Evolutionary conservation across 2,797 vertebrate genomes (phyloP).

Genomic region (Sebastiscus tertius): DNA sequence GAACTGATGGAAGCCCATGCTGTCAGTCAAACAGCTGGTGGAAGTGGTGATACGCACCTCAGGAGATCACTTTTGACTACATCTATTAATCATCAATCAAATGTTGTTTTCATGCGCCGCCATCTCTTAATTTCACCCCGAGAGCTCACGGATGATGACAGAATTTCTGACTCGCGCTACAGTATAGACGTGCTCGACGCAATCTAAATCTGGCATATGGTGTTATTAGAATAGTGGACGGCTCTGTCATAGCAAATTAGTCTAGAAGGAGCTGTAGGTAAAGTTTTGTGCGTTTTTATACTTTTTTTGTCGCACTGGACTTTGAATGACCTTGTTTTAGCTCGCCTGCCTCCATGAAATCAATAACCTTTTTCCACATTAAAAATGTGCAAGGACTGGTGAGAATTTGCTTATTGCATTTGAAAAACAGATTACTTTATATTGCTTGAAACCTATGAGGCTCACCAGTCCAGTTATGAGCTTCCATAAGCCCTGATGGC

Average conservation of each 20-base stretch:
- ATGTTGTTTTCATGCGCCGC: constrained; percentile 44
- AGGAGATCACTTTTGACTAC: constrained; percentile 60
- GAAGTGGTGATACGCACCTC: constrained; percentile 48
- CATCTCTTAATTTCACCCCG: constrained; percentile 50
- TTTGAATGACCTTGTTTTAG: constrained; percentile 22
- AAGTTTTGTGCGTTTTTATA: constrained; percentile 6
- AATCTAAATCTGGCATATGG: not conserved
- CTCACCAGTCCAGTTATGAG: constrained; percentile 38
- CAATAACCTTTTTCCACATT: constrained; percentile 31
- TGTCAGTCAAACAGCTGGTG: constrained; percentile 68
- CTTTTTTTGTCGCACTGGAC: not conserved
- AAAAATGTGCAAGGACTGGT: constrained; percentile 18
- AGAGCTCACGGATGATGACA: constrained; percentile 43
- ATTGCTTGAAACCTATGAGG: constrained; percentile 48
- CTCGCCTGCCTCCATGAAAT: constrained; percentile 20
- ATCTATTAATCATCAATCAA: constrained; percentile 8
- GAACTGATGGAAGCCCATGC: constrained; percentile 44
- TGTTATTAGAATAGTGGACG: not conserved
- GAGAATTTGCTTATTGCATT: constrained; percentile 62
- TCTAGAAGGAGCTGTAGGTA: not conserved
- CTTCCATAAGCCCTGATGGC: constrained; percentile 32
- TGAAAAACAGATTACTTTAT: constrained; percentile 36
- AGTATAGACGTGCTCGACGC: not conserved
- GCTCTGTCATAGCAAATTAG: not conserved
- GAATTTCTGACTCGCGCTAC: not conserved